These are phyloP conservation scores for Lagocephalus sceleratus DNA, from an alignment of 2,797 vertebrate genomes.

Conservation along the genomic window DNA sequence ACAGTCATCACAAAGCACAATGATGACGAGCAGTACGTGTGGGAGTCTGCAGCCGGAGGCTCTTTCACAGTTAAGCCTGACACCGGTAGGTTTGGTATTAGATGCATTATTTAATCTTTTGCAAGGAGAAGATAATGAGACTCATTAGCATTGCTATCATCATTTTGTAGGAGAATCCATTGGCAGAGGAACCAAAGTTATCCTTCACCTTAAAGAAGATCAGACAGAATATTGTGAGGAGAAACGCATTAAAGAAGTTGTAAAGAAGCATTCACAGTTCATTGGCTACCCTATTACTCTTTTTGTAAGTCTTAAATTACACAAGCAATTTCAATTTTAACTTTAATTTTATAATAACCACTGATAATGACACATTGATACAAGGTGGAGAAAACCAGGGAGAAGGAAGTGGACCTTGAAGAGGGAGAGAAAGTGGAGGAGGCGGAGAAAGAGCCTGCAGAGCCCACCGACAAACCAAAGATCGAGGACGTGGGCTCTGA, in stretches of 20 bases:
- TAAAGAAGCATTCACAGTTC: constrained; percentile 97
- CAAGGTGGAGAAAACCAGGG: constrained; percentile 80
- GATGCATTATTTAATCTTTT: not conserved
- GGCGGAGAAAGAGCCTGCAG: constrained; percentile 73
- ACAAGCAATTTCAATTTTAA: not conserved
- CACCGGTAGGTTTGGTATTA: constrained; percentile 39
- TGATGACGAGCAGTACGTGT: constrained; percentile 75
- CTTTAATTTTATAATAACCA: not conserved
- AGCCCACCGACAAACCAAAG: constrained; percentile 75
- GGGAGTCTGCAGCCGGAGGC: constrained; percentile 81
- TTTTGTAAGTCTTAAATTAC: constrained; percentile 75
- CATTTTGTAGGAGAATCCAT: constrained; percentile 79
- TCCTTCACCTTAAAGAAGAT: constrained; percentile 92
- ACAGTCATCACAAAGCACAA: constrained; percentile 79
- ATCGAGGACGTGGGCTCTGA: constrained; percentile 79
- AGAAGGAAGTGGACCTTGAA: constrained; percentile 79
- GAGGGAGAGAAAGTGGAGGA: constrained; percentile 77
- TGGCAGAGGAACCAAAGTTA: constrained; percentile 89
- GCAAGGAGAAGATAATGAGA: not conserved
- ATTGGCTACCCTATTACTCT: constrained; percentile 95
- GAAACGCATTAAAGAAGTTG: constrained; percentile 86
- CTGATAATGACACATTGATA: not conserved
- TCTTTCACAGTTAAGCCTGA: constrained; percentile 70
- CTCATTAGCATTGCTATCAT: constrained; percentile 1
- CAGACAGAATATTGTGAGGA: constrained; percentile 91